Conservation (phyloP, 2,888 invertebrate genomes). For the Torymus texanus region DNA sequence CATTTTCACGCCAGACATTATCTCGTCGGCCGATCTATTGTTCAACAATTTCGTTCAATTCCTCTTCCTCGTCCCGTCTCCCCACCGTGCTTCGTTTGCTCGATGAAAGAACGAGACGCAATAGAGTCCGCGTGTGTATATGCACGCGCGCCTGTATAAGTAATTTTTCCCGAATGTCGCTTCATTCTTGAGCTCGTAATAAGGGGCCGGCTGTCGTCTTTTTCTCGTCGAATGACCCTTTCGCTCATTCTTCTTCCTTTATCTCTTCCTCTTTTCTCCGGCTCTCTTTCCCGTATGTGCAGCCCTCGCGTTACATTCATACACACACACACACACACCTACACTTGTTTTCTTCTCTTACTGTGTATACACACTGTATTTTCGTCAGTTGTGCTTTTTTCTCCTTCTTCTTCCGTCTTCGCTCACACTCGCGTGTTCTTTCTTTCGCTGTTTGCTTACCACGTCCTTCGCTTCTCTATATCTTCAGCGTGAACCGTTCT, state of each 20-base stretch:
- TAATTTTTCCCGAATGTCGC: conserved; percentile 34
- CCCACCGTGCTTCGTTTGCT: neutral
- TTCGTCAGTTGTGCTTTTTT: conserved; percentile 11
- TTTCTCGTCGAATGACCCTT: conserved; percentile 35
- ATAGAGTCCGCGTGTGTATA: neutral
- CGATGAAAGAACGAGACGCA: no score
- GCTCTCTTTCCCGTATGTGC: conserved; percentile 24
- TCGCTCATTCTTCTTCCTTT: neutral
- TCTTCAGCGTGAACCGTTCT: neutral
- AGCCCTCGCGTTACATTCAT: neutral
- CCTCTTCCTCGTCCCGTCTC: conserved; percentile 15
- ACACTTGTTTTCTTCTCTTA: conserved; percentile 2
- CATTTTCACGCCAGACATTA: conserved; percentile 50
- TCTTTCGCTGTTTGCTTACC: conserved; percentile 14
- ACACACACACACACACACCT: neutral
- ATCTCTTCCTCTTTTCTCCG: conserved; percentile 28
- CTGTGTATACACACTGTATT: conserved; percentile 6
- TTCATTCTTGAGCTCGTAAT: neutral
- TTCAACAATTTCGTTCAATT: conserved; percentile 64
- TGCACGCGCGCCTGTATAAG: neutral
- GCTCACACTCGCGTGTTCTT: neutral
- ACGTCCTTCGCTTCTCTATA: conserved; percentile 1
- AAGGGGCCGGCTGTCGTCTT: conserved; percentile 7
- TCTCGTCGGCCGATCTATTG: conserved; percentile 59
- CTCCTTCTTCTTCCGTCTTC: no score